Evolutionary conservation across 2,113 vertebrate species (phyloP).

Genomic region (Notarius quadriscutis): DNA sequence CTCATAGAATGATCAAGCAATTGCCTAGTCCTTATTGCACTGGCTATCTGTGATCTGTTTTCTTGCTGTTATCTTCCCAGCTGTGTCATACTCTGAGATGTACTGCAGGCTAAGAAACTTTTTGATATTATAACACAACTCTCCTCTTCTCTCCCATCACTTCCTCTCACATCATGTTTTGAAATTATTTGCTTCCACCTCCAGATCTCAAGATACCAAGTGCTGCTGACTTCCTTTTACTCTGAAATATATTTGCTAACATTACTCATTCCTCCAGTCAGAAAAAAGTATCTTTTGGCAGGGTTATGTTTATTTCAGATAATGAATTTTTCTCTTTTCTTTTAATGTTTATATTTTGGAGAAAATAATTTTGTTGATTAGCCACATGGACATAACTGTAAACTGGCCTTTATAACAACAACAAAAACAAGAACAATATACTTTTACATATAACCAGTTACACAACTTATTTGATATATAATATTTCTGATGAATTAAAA

Average conservation of each 20-base stretch:
- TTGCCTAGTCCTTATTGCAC: neutral
- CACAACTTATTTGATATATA: neutral
- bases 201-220: neutral
- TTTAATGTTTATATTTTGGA: neutral
- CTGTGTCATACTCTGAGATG: neutral
- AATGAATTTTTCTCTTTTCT: neutral
- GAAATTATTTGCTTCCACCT: constrained; percentile 18
- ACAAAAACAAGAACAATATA: neutral
- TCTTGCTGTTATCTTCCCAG: constrained; percentile 7
- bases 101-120: constrained; percentile 11
- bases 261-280: neutral
- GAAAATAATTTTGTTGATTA: neutral
- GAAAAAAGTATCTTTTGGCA: neutral
- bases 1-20: neutral
- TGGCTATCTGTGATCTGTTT: neutral
- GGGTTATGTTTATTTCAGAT: neutral
- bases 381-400: neutral
- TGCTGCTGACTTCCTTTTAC: neutral
- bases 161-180: constrained; percentile 14
- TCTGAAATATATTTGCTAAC: neutral
- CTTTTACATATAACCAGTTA: neutral
- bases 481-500: neutral
- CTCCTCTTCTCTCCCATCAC: constrained; percentile 12
- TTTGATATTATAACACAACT: constrained; percentile 24
- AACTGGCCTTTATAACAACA: neutral